Base-by-base conservation (phyloP, 2,888 invertebrate genomes). In the Acanthacorydalis orientalis region DNA sequence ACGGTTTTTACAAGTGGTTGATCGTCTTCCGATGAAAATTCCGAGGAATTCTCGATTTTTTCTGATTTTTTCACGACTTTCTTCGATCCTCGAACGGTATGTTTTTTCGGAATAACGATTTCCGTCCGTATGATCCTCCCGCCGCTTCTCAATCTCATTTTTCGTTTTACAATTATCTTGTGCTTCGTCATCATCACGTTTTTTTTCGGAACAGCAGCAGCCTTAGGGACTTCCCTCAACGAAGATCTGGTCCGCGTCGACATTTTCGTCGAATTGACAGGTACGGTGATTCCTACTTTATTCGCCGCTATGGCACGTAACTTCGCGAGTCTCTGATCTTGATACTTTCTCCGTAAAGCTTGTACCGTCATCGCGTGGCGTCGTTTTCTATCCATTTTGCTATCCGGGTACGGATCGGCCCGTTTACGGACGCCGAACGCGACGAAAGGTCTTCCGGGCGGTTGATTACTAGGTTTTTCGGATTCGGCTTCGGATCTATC, bases 311-410 rank as follows among this genome's bases (percentile, higher is more conserved):
- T 57, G 7, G 67, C 67, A 33, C 68, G 58, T 39, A 69, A 67
- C 54, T 76, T 75, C 2, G 74, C 74, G 56, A 76, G 64, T 54
- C 74, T 68, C 56, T 77, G 77, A 51, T 74, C 74, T 54, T 75
- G 75, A 56, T 75, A 75, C 56, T 75, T 76, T 53, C 73, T 70
- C 48, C 73, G 68, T 16, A 77, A 57, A 11, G 73, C 74, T 58
- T 72, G 75, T 23, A 76, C 64, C 7, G 74, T 70, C 8, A 66
- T 54, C 10, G 67, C 65, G 53, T 67, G 66, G 44, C 65, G 53
- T 44, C 67, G 53, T 53, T 66, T 67, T 50, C 59, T 61, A 51
- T 67, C 66, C 63, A 67, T 65, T 51, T 61, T 60, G 49, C 63
- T 64, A 31, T 66, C 64, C 31, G 65, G 60, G 47, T 66, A 60